phyloP scores from a whole-genome alignment of 2,797 vertebrate genomes.

The Anas flavirostris region DNA sequence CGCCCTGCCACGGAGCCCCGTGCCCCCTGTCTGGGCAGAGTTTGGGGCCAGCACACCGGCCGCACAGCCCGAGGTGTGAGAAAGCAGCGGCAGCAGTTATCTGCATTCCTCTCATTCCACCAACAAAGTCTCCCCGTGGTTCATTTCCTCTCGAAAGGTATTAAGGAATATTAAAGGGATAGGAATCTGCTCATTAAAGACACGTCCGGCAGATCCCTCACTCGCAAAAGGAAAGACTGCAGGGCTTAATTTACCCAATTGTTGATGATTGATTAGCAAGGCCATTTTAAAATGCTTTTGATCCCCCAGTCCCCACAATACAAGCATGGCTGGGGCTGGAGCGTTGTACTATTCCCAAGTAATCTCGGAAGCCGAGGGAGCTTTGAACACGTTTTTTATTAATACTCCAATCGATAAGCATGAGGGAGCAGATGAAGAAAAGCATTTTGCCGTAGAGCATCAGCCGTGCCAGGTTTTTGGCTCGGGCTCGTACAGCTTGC shows the following conservation, averaged over 20 bases:
- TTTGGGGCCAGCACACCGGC: background rate
- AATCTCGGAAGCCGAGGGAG: background rate
- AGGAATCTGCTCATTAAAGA: conserved; percentile 71
- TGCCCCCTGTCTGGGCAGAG: background rate
- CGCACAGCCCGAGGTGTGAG: background rate
- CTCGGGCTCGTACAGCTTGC: background rate
- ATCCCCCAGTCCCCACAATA: conserved; percentile 18
- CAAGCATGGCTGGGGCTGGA: background rate
- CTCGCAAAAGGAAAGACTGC: conserved; percentile 26
- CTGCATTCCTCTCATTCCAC: conserved; percentile 70
- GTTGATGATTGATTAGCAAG: conserved; percentile 60
- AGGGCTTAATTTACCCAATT: conserved; percentile 58
- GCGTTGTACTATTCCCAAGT: background rate
- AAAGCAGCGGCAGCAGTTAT: conserved; percentile 43
- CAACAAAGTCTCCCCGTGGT: conserved; percentile 36
- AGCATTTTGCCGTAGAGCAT: background rate
- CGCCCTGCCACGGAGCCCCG: background rate
- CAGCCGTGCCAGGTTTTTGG: background rate
- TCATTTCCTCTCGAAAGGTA: conserved; percentile 70
- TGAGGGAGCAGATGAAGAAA: background rate
- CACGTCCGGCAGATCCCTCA: background rate
- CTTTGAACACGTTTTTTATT: conserved; percentile 49
- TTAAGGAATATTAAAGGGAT: conserved; percentile 67
- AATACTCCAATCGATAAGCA: conserved; percentile 25
- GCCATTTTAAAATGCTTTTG: conserved; percentile 58